Evolutionary conservation across 2,888 invertebrate species (phyloP), one percentile per base, ranked within the genome.

Genomic region (Meteorus colon): DNA sequence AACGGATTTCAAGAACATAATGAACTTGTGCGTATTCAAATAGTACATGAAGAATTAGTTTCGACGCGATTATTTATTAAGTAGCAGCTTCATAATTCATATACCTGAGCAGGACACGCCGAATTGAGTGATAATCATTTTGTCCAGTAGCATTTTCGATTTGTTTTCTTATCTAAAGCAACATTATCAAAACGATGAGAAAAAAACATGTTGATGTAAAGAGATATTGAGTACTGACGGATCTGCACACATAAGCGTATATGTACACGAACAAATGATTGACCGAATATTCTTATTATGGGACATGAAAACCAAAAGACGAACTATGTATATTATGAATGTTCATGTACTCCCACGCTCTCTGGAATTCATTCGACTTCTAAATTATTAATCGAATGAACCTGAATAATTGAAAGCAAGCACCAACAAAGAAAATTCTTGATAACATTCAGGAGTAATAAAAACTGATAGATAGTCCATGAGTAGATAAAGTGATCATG

Each of bases 391-490:
- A 66, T 12, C 19, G 14, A 4, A 12, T 27, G n/a, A 73, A 73
- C 19, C 34, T 8, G 8, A 5, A 51, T 19, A 51, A 51, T 51
- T 51, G 48, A 19, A 27, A 60, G 41, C 65, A 76, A 74, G 27
- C 12, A 51, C 34, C 29, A 59, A 67, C 48, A 76, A 73, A 78
- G 65, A 73, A 75, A 78, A 74, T 6, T 51, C 1, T 24, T 19
- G 14, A 68, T 68, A 68, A 77, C 75, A 77, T 73, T 27, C 19
- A 76, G 73, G 73, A 79, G 67, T 69, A 62, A 76, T 74, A 79
- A 77, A 77, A 78, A 78, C 12, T 51, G 63, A 59, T 79, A 79
- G 79, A 73, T 81, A 80, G 74, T 78, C 27, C 78, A 80, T 63
- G 78, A 76, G 29, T 68, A 29, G 55, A n/a, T 24, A 79, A 71